Base-by-base conservation (phyloP, 2,888 invertebrate genomes). In the Gastracanthus pulcherrimus region DNA sequence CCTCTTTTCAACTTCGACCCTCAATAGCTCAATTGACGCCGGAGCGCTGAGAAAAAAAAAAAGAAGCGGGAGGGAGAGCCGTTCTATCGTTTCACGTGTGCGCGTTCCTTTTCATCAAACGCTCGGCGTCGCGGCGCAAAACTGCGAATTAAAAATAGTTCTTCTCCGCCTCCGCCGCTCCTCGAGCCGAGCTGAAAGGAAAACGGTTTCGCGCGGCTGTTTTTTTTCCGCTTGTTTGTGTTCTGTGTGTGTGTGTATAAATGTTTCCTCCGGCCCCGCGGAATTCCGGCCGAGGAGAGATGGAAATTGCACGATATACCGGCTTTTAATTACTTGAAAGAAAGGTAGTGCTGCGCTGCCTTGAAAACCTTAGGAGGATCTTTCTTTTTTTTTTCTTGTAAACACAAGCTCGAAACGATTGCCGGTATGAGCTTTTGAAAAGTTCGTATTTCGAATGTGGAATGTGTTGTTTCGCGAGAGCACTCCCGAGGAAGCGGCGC, bases 71-170 rank as follows among this genome's bases (percentile, higher is more conserved):
- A 55, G 23, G 19, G 55, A 55, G 13, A 19, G 70, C n/a, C 74
- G 75, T 41, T 31, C 55, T n/a, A n/a, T n/a, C n/a, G n/a, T n/a
- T n/a, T n/a, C n/a, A n/a, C n/a, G n/a, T n/a, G 38, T 51, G 45
- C 66, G 36, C 76, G 80, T 64, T 70, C 38, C 31, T 38, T 70
- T 70, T 13, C n/a, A n/a, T n/a, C 62, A 48, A 72, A 34, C 55
- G 55, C n/a, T n/a, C n/a, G n/a, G n/a, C n/a, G n/a, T n/a, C n/a
- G n/a, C n/a, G 45, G 41, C 71, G 55, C 34, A 58, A 67, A 74
- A 70, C 71, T 62, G 76, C 38, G 82, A 82, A 82, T 79, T 82
- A 82, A 82, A 82, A 82, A 82, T 82, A 82, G 78, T 70, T 62
- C 29, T 41, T 29, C n/a, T 31, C 26, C 11, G 66, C 29, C n/a